Evolutionary conservation across 2,797 vertebrate species (phyloP).

Genomic region (Astyanax mexicanus): DNA sequence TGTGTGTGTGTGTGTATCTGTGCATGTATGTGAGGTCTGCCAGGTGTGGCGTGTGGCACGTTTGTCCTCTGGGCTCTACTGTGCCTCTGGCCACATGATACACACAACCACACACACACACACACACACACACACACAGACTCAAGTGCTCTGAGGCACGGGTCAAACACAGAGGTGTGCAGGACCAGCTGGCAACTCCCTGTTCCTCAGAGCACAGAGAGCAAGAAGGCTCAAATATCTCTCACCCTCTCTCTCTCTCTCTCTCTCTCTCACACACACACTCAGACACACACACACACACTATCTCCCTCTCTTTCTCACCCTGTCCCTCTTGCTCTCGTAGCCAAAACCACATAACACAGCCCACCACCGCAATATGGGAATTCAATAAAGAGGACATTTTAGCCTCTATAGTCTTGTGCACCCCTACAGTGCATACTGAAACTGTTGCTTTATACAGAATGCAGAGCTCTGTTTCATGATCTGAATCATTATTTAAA

Average conservation of each 20-base stretch:
- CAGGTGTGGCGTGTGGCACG: constrained; percentile 77
- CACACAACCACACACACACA: constrained; percentile 32
- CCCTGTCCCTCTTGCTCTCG: constrained; percentile 65
- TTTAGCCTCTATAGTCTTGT: constrained; percentile 14
- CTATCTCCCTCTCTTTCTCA: too few species aligned
- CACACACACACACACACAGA: constrained; percentile 62
- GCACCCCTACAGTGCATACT: constrained; percentile 6
- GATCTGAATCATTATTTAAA: too few species aligned
- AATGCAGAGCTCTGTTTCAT: too few species aligned
- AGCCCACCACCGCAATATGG: constrained; percentile 46
- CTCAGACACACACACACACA: too few species aligned
- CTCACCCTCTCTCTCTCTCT: constrained; percentile 72
- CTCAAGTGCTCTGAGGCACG: constrained; percentile 65
- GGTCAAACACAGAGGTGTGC: constrained; percentile 83
- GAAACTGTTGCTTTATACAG: neutral
- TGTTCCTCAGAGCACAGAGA: constrained; percentile 70
- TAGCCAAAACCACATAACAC: constrained; percentile 61
- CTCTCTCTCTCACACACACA: too few species aligned
- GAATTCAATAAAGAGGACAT: constrained; percentile 59
- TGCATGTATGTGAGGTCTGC: constrained; percentile 61
- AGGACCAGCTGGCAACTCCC: constrained; percentile 84
- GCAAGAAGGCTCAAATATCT: constrained; percentile 69
- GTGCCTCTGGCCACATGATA: constrained; percentile 66
- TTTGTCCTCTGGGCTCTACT: constrained; percentile 75
- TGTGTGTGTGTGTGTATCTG: constrained; percentile 24